These are phyloP conservation scores for Macrophya alboannulata DNA, from an alignment of 2,888 invertebrate genomes.

Conservation along the genomic window DNA sequence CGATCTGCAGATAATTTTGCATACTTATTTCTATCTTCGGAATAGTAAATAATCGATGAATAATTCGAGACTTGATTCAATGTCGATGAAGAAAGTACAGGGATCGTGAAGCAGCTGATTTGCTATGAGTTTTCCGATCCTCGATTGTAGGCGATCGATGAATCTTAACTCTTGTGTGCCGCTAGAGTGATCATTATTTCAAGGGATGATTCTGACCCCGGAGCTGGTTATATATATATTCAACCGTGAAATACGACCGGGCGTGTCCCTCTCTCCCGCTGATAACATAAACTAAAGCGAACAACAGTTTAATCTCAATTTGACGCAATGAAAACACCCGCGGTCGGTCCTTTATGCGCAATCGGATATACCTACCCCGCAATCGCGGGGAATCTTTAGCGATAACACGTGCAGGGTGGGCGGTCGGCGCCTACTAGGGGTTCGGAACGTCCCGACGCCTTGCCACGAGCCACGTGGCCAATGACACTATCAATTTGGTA, in stretches of 20 bases:
- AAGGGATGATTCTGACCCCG: constrained; percentile 38
- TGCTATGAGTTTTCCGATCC: not conserved
- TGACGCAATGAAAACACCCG: constrained; percentile 55
- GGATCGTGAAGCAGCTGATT: not conserved
- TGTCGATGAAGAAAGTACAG: too few relatives aligned
- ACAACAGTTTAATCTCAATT: constrained; percentile 55
- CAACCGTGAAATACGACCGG: constrained; percentile 43
- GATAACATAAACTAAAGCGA: constrained; percentile 43
- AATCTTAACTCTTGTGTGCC: not conserved
- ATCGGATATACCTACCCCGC: constrained; percentile 22
- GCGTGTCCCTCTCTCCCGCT: constrained; percentile 29
- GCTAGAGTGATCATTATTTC: not conserved
- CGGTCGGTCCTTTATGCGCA: constrained; percentile 32
- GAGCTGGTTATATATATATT: not conserved
- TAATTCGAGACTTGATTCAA: not conserved
- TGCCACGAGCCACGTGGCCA: constrained; percentile 56
- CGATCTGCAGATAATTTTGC: not conserved
- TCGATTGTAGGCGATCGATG: not conserved
- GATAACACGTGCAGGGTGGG: constrained; percentile 42
- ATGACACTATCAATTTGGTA: constrained; percentile 59
- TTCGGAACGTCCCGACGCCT: constrained; percentile 17
- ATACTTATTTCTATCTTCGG: not conserved
- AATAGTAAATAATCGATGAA: not conserved
- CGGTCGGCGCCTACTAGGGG: constrained; percentile 8
- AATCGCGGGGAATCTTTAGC: constrained; percentile 43